A percentile compares a stretch with the other conserved stretches of the same genome.
Conservation (phyloP, 2,113 vertebrate genomes). For the Apus apus region DNA sequence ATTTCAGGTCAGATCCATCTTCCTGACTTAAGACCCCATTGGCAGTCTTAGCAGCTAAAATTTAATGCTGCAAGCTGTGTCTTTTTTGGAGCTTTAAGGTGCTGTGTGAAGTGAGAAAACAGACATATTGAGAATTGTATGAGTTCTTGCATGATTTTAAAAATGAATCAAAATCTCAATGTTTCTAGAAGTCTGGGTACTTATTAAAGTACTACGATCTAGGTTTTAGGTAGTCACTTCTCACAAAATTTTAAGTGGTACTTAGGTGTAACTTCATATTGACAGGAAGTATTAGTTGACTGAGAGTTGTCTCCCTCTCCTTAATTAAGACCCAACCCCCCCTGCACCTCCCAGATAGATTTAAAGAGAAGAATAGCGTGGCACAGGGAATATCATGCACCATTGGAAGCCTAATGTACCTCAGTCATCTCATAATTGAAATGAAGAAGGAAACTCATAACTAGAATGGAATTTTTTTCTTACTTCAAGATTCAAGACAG, state of each 20-base stretch:
- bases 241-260: neutral
- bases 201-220: neutral
- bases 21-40: neutral
- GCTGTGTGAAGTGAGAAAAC: neutral
- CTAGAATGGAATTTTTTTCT: neutral
- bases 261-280: neutral
- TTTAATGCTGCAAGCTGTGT: neutral
- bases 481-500: neutral
- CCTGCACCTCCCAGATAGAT: neutral
- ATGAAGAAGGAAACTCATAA: neutral
- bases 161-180: neutral
- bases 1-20: neutral
- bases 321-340: slow-evolving; percentile 27
- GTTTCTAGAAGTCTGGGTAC: neutral
- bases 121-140: rapidly evolving
- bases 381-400: neutral
- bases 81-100: neutral
- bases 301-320: neutral
- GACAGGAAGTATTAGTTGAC: neutral
- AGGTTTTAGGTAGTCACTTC: neutral
- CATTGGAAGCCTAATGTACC: neutral
- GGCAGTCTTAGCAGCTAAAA: neutral
- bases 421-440: slow-evolving; percentile 3
- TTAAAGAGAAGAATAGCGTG: neutral
- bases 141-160: neutral